Evolutionary conservation across 2,113 vertebrate genomes (phyloP).

Genomic region (Laticauda colubrina): DNA sequence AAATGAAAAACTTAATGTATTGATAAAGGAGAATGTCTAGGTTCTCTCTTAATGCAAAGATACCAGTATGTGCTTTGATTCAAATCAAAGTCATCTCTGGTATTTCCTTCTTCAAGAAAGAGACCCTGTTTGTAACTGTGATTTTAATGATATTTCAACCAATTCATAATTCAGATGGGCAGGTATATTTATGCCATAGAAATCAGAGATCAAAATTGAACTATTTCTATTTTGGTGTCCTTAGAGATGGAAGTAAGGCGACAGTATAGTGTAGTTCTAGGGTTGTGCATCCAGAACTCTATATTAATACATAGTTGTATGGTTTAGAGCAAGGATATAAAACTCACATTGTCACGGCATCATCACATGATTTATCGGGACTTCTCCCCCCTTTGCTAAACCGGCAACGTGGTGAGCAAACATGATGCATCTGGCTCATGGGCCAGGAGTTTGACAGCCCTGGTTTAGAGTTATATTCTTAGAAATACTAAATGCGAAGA

Average conservation of each 20-base stretch:
- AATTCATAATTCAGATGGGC: fast-evolving
- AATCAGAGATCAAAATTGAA: background rate
- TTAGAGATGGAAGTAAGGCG: background rate
- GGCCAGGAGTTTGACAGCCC: no score
- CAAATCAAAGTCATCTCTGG: background rate
- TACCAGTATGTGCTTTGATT: background rate
- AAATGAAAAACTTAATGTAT: background rate
- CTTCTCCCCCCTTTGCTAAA: no score
- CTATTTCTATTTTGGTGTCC: background rate
- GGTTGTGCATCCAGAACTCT: no score
- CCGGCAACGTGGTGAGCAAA: no score
- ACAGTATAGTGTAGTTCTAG: background rate
- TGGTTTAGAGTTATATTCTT: background rate
- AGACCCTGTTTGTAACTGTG: background rate
- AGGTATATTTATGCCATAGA: background rate
- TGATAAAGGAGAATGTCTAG: background rate
- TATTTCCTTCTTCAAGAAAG: background rate
- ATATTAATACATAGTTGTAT: no score
- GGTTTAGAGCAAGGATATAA: no score
- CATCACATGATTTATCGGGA: no score
- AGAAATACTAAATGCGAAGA: background rate
- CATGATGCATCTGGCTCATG: no score
- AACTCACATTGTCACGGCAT: no score
- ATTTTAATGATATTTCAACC: background rate
- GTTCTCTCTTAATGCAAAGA: background rate